Evolutionary conservation across 2,113 vertebrate genomes (phyloP).

Genomic region (Burhinus oedicnemus): DNA sequence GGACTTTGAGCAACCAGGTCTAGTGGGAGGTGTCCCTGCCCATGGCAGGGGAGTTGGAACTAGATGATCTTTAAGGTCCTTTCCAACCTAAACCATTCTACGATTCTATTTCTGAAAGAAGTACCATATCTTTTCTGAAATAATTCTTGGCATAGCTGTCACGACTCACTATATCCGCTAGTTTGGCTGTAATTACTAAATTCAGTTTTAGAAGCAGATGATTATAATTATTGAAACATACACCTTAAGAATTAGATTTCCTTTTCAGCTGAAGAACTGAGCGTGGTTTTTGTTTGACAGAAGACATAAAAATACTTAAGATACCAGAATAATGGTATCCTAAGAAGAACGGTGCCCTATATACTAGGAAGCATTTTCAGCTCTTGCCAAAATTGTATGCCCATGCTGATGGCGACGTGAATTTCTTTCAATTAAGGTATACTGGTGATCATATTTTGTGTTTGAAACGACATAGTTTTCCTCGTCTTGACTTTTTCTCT

Average conservation of each 20-base stretch:
- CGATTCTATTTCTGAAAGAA: not conserved
- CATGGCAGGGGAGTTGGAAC: no score
- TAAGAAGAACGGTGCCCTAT: not conserved
- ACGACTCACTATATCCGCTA: not conserved
- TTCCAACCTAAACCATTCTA: no score
- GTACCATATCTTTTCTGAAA: not conserved
- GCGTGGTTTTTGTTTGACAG: not conserved
- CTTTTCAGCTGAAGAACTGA: not conserved
- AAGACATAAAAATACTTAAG: not conserved
- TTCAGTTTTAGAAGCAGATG: not conserved
- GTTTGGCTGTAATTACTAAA: not conserved
- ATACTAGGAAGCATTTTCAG: not conserved
- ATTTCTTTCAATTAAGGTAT: not conserved
- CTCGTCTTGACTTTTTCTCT: not conserved
- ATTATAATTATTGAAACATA: not conserved
- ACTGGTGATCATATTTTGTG: not conserved
- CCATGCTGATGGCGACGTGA: not conserved
- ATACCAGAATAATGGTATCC: not conserved
- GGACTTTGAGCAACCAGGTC: no score
- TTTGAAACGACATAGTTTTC: not conserved
- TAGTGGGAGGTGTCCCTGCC: no score
- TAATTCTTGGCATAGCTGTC: not conserved
- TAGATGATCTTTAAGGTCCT: no score
- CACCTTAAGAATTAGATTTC: not conserved
- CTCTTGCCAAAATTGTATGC: not conserved